Conservation (phyloP, 2,888 invertebrate genomes). For the Acholoe squamosa region DNA sequence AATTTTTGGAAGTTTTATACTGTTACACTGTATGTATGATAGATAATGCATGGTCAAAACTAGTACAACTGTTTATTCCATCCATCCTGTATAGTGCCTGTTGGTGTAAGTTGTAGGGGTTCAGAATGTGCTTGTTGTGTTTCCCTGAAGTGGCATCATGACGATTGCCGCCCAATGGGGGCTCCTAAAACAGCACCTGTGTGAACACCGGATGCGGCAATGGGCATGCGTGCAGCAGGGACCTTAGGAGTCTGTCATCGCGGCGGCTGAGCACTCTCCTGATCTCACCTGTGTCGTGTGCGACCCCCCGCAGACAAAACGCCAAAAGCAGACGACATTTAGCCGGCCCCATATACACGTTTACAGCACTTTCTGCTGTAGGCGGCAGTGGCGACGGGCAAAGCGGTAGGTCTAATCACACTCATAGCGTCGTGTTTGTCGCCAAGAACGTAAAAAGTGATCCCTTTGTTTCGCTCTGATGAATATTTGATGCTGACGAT, state of each 20-base stretch:
- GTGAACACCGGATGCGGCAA: too few relatives aligned
- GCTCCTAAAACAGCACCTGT: too few relatives aligned
- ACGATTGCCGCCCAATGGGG: too few relatives aligned
- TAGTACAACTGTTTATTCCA: too few relatives aligned
- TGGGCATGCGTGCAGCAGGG: conserved; percentile 18
- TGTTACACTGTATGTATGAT: too few relatives aligned
- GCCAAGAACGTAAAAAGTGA: conserved; percentile 45
- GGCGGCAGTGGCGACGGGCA: conserved; percentile 20
- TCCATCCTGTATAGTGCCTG: too few relatives aligned
- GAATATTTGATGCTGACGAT: conserved; percentile 58
- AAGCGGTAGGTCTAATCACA: conserved; percentile 27
- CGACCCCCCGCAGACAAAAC: conserved; percentile 26
- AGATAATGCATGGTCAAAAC: too few relatives aligned
- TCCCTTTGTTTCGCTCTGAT: conserved; percentile 39
- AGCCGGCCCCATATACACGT: neutral
- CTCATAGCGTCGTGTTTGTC: conserved; percentile 47
- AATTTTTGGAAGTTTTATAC: too few relatives aligned
- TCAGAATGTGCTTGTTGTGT: too few relatives aligned
- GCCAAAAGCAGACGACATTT: conserved; percentile 50
- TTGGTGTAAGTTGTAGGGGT: neutral
- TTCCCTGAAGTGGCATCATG: too few relatives aligned
- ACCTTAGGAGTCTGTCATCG: neutral
- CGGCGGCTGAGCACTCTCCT: neutral
- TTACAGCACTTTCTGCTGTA: neutral
- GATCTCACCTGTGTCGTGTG: conserved; percentile 50